A percentile compares a stretch with the other conserved stretches of the same genome.
phyloP scores from a whole-genome alignment of 2,797 vertebrate species.

The Enteromius anoplus region DNA sequence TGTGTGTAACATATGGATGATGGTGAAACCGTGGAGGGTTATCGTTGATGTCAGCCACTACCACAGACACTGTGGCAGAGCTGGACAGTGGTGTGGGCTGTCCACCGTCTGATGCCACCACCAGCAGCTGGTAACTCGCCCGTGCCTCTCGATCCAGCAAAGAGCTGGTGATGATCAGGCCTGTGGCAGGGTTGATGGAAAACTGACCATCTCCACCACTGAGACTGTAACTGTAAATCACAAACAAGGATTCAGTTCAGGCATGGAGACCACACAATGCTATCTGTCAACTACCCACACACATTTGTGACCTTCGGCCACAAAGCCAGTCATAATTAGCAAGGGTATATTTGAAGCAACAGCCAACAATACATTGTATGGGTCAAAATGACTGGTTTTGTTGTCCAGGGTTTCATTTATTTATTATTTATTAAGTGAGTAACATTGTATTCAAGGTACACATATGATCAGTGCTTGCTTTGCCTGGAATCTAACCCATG shows the following conservation, averaged over 20 bases:
- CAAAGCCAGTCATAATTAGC: background rate
- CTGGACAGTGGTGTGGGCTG: constrained; percentile 86
- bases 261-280: constrained; percentile 16
- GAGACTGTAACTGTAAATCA: constrained; percentile 86
- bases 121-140: constrained; percentile 89
- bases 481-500: background rate
- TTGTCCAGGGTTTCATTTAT: background rate
- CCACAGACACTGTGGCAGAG: constrained; percentile 88
- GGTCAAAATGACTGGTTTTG: background rate
- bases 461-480: background rate
- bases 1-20: constrained; percentile 96
- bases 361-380: background rate
- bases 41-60: constrained; percentile 91
- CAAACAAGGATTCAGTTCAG: constrained; percentile 32
- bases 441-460: background rate
- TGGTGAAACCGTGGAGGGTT: constrained; percentile 97
- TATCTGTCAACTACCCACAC: background rate
- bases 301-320: background rate
- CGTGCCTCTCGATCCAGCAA: constrained; percentile 88
- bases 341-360: background rate
- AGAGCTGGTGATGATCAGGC: constrained; percentile 96
- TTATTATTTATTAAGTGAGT: too few species aligned
- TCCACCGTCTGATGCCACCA: constrained; percentile 90
- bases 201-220: constrained; percentile 91
- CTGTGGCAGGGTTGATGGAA: constrained; percentile 97